Base-by-base conservation (phyloP, 2,113 vertebrate species). In the Ptilonorhynchus violaceus region DNA sequence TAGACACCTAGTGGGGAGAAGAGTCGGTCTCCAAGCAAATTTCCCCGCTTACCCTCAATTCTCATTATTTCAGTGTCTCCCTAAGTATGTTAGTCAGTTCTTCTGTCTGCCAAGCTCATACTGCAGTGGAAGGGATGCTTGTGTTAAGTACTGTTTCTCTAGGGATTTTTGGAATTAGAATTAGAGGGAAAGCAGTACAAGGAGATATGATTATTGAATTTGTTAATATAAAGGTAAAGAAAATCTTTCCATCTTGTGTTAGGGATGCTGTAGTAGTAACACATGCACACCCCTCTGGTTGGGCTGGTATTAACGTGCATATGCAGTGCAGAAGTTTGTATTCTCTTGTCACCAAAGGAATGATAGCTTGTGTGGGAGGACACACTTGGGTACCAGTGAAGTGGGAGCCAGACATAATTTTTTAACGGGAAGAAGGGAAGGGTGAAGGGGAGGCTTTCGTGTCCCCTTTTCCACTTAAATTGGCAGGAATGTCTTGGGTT, bases 1-100 rank as follows among this genome's bases (percentile, higher is more conserved):
- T 85, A 53, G 96, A 96, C 94, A 88, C 88, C 96, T 97, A 95
- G 92, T 93, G 96, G 96, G 93, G 88, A 95, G 55, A 80, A 39
- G 50, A 67, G 63, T 73, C 31, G 2, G 27, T 66, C 46, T 93
- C 25, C 55, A 25, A 11, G 46, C 37, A 42, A 27, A 56, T 78
- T 63, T 72, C 28, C 9, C 10, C 0, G 0, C 20, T 58, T 55
- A 22, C 1, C 2, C 63, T 52, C 21, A 30, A 1, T 62, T 77
- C 55, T 60, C 13, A 2, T 39, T 64, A n/a, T 75, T 85, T 87
- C 9, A 50, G 28, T 62, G 81, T 24, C n/a, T 81, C 41, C 11
- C 5, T 14, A 31, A 50, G 13, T 33, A 39, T 1, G 0, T 55
- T 69, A 37, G 13, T 66, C 37, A 39, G 28, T 20, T 85, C 31